Percentiles rank a stretch among this genome's conserved stretches.
Conservation (phyloP, 2,888 invertebrate genomes). For the Halictus ligatus region DNA sequence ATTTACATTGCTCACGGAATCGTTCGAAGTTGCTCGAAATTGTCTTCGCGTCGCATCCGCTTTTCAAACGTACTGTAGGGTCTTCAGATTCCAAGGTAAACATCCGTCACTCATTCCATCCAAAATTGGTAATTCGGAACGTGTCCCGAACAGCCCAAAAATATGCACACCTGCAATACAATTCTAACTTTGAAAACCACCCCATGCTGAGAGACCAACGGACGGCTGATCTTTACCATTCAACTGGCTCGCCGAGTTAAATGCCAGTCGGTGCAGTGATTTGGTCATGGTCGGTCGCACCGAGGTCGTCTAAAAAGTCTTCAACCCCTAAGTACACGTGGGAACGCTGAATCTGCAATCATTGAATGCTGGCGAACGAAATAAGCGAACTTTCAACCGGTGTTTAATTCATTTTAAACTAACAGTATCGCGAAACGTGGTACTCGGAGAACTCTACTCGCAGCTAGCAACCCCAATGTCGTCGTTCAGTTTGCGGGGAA, state of each 20-base stretch:
- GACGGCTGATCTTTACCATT: slow-evolving; percentile 53
- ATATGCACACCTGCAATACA: slow-evolving; percentile 49
- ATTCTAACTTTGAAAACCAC: slow-evolving; percentile 64
- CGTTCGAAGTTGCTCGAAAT: neutral
- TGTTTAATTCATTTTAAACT: neutral
- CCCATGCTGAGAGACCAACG: slow-evolving; percentile 79
- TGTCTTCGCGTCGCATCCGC: neutral
- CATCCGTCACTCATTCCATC: neutral
- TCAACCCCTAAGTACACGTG: neutral
- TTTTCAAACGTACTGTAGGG: neutral
- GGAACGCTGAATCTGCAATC: neutral
- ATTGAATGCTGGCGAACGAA: neutral
- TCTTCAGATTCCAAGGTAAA: neutral
- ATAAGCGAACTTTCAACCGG: neutral
- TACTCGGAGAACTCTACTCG: neutral
- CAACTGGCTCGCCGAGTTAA: slow-evolving; percentile 26
- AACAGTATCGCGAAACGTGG: neutral
- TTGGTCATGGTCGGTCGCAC: slow-evolving; percentile 48
- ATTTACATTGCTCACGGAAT: too few species aligned
- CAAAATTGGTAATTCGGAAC: slow-evolving; percentile 17
- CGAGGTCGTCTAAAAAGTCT: neutral
- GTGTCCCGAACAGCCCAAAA: slow-evolving; percentile 7
- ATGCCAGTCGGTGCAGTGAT: slow-evolving; percentile 64
- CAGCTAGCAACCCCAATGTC: neutral
- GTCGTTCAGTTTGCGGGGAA: neutral